Conservation (phyloP, 1,140 invertebrate genomes). For the Bombyx mandarina region DNA sequence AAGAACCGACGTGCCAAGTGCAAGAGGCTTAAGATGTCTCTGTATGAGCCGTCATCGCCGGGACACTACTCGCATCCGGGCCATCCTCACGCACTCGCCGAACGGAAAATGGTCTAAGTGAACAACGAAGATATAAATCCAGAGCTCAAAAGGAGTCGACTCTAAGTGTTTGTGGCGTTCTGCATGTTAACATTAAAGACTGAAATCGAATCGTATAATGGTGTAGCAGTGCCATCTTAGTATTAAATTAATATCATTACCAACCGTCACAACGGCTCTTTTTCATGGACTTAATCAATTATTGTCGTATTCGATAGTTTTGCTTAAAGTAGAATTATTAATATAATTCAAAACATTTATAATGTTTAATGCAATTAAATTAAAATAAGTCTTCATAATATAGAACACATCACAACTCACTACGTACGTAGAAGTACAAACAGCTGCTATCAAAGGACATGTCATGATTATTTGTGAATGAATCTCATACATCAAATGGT, state of each 20-base stretch:
- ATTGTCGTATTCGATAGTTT: slow-evolving; percentile 23
- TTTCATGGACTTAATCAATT: slow-evolving; percentile 31
- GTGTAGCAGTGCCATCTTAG: slow-evolving; percentile 65
- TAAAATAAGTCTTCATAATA: slow-evolving; percentile 14
- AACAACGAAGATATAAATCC: neutral
- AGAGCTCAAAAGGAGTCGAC: slow-evolving; percentile 4
- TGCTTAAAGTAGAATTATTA: slow-evolving; percentile 13
- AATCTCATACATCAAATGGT: slow-evolving; percentile 47
- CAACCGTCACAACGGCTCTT: slow-evolving; percentile 28
- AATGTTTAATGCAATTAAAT: no score
- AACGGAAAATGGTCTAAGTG: slow-evolving; percentile 55
- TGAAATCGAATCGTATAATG: slow-evolving; percentile 57
- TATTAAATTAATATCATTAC: slow-evolving; percentile 39
- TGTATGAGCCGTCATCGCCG: slow-evolving; percentile 76
- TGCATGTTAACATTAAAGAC: slow-evolving; percentile 47
- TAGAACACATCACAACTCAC: slow-evolving; percentile 20
- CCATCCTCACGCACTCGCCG: slow-evolving; percentile 50
- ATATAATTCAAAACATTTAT: no score
- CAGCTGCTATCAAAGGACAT: slow-evolving; percentile 27
- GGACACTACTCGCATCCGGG: slow-evolving; percentile 61
- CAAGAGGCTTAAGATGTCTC: slow-evolving; percentile 91
- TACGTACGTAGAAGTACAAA: slow-evolving; percentile 24
- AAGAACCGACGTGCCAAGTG: slow-evolving; percentile 97
- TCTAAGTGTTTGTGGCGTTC: slow-evolving; percentile 27
- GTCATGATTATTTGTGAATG: slow-evolving; percentile 34